These are phyloP conservation scores for Miniopterus natalensis DNA, from an alignment of 2,113 vertebrate species.

Conservation along the genomic window DNA sequence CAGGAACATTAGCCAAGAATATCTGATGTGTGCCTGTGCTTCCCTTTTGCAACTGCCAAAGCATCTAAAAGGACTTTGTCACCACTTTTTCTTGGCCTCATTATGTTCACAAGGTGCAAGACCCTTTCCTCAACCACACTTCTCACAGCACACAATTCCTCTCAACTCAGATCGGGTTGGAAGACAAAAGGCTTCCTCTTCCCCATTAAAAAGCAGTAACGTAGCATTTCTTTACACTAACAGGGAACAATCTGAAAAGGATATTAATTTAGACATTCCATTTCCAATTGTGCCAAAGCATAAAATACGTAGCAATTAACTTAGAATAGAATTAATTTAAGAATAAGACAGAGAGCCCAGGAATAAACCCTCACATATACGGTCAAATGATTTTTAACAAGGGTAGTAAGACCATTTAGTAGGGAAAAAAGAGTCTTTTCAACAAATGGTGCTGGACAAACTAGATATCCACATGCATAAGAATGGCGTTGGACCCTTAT, in stretches of 20 bases:
- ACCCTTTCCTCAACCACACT: not conserved
- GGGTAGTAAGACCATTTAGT: not conserved
- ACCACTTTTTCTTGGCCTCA: not conserved
- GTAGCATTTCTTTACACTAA: not conserved
- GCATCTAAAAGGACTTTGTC: not conserved
- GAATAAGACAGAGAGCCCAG: not conserved
- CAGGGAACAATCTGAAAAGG: not conserved
- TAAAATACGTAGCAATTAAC: conserved; percentile 39
- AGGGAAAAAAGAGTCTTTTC: not conserved
- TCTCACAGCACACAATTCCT: not conserved
- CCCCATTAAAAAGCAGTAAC: not conserved
- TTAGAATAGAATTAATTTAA: not conserved
- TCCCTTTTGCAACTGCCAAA: conserved; percentile 17
- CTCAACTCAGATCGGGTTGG: not conserved
- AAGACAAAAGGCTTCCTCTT: not conserved
- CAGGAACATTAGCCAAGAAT: conserved; percentile 10
- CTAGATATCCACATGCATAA: not conserved
- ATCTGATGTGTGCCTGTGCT: not conserved
- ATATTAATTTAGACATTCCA: not conserved
- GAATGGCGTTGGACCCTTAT: not conserved
- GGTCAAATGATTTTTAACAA: not conserved
- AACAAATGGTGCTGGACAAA: not conserved
- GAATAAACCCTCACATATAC: not conserved
- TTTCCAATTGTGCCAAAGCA: not conserved
- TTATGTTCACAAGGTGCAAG: not conserved